A percentile compares a stretch with the other conserved stretches of the same genome.
These are phyloP conservation scores for Eupeodes latifasciatus DNA, from an alignment of 2,888 invertebrate genomes.

Conservation along the genomic window DNA sequence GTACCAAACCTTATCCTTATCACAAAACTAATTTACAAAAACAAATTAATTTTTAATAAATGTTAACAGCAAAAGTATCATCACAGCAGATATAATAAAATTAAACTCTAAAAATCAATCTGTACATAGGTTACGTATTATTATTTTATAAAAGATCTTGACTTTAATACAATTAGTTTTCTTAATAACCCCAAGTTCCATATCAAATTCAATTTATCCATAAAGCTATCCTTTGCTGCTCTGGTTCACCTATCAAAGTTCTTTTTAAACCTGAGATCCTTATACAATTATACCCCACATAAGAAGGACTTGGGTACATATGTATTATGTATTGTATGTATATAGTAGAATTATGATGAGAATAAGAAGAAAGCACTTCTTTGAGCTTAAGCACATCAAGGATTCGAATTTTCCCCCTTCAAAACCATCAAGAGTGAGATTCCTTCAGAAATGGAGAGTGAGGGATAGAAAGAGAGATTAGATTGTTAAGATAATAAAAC, in stretches of 20 bases:
- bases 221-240: neutral
- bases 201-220: constrained; percentile 11
- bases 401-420: neutral
- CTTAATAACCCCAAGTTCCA: constrained; percentile 33
- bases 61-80: no score
- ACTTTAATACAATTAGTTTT: constrained; percentile 1
- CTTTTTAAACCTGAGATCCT: neutral
- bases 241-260: neutral
- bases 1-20: no score
- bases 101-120: neutral
- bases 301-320: no score
- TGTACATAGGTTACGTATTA: neutral
- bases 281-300: neutral
- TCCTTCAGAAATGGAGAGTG: neutral
- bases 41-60: no score
- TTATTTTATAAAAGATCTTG: neutral
- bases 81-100: neutral
- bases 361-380: neutral
- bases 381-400: neutral
- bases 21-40: no score
- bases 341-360: neutral
- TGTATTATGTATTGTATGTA: no score
- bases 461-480: constrained; percentile 17
- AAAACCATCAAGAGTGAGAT: constrained; percentile 1
- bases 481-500: constrained; percentile 61